Conservation (phyloP, 2,888 invertebrate genomes). For the Germaria angustata region DNA sequence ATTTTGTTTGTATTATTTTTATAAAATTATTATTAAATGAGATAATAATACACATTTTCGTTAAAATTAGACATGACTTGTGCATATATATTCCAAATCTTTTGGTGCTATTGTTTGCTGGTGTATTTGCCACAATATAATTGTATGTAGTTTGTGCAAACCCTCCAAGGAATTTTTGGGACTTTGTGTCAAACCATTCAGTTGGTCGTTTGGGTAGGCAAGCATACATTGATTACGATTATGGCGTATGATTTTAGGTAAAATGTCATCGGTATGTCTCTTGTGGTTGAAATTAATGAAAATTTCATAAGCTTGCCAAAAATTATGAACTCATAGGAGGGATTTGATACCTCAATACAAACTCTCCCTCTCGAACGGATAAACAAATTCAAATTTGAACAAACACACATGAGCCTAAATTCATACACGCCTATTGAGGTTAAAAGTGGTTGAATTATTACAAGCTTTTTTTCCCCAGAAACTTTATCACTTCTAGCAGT, state of each 20-base stretch:
- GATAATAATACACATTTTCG: too few species aligned
- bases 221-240: conserved; percentile 45
- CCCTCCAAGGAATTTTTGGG: conserved; percentile 48
- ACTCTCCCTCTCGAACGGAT: neutral
- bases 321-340: conserved; percentile 55
- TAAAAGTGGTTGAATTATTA: conserved; percentile 66
- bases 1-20: too few species aligned
- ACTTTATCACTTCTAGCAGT: conserved; percentile 13
- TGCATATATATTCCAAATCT: too few species aligned
- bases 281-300: conserved; percentile 68
- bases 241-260: conserved; percentile 43
- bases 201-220: conserved; percentile 13
- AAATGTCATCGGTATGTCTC: conserved; percentile 64
- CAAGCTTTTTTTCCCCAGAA: conserved; percentile 10
- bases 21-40: too few species aligned
- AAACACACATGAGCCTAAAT: conserved; percentile 23
- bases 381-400: neutral
- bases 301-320: conserved; percentile 68
- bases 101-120: conserved; percentile 16
- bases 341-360: conserved; percentile 40
- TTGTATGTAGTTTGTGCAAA: conserved; percentile 26
- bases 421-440: conserved; percentile 45
- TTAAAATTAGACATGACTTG: too few species aligned
- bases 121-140: neutral
- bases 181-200: conserved; percentile 37